A percentile compares a stretch with the other conserved stretches of the same genome.
Conservation (phyloP, 2,113 vertebrate species). For the Noctilio leporinus region DNA sequence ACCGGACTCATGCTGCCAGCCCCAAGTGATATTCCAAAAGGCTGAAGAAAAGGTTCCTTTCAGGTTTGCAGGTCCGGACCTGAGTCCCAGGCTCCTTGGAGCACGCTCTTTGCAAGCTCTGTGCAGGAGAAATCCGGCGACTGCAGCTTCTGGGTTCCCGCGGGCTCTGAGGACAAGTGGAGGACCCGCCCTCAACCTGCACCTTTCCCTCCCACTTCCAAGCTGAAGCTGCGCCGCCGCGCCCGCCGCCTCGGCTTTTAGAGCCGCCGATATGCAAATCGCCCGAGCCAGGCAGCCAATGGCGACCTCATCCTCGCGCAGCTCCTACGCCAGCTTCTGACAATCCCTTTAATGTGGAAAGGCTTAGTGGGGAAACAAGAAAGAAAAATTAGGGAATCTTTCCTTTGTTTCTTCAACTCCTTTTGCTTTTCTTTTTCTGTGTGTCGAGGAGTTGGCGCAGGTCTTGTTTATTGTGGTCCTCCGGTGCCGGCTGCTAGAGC, state of each 20-base stretch:
- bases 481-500: background rate
- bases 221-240: background rate
- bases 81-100: conserved; percentile 3
- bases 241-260: conserved; percentile 79
- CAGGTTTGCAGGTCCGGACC: background rate
- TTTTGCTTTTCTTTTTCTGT: background rate
- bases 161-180: background rate
- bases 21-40: conserved; percentile 28
- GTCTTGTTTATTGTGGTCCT: conserved; percentile 22
- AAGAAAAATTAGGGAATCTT: conserved; percentile 74
- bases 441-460: conserved; percentile 30
- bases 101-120: background rate
- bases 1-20: conserved; percentile 61
- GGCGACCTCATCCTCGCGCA: conserved; percentile 31
- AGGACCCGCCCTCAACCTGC: fast-evolving
- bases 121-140: background rate
- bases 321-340: conserved; percentile 72
- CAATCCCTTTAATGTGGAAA: conserved; percentile 81
- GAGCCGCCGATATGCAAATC: conserved; percentile 91
- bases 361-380: conserved; percentile 75
- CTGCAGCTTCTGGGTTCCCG: background rate
- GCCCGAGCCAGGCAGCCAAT: conserved; percentile 77
- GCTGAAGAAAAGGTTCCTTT: background rate
- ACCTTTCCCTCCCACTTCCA: background rate
- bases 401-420: conserved; percentile 77